Conservation (phyloP, 2,888 invertebrate species). For the Nudaria mundana region DNA sequence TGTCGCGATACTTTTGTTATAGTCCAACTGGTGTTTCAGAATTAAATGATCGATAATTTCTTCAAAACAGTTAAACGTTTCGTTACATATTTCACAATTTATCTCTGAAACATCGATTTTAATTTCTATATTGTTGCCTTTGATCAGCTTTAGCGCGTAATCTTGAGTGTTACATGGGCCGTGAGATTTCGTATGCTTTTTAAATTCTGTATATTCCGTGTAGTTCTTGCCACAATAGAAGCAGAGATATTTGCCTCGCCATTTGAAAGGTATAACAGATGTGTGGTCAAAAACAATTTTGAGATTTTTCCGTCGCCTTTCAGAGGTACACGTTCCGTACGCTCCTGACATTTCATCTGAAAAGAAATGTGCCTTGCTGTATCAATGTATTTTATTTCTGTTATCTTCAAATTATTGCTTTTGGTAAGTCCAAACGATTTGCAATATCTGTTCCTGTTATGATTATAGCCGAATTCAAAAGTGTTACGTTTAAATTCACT, state of each 20-base stretch:
- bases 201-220: constrained; percentile 53
- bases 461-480: constrained; percentile 1
- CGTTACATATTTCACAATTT: constrained; percentile 57
- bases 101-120: constrained; percentile 67
- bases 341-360: constrained; percentile 61
- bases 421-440: no score
- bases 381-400: constrained; percentile 31
- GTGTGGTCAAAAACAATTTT: constrained; percentile 69
- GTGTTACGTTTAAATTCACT: neutral
- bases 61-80: constrained; percentile 44
- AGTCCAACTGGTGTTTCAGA: constrained; percentile 54
- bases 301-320: constrained; percentile 63
- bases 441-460: neutral
- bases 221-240: constrained; percentile 62
- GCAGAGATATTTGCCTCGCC: constrained; percentile 63
- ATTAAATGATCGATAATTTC: constrained; percentile 63
- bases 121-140: constrained; percentile 54
- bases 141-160: constrained; percentile 50
- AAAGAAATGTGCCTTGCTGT: constrained; percentile 63
- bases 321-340: constrained; percentile 50
- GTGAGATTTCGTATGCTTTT: constrained; percentile 61
- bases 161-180: constrained; percentile 51
- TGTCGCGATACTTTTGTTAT: constrained; percentile 53
- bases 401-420: constrained; percentile 14
- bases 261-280: constrained; percentile 66